Percentiles rank a stretch among this genome's conserved stretches.
Evolutionary conservation across 2,888 invertebrate genomes (phyloP).

Genomic region (Campoplex nolae): DNA sequence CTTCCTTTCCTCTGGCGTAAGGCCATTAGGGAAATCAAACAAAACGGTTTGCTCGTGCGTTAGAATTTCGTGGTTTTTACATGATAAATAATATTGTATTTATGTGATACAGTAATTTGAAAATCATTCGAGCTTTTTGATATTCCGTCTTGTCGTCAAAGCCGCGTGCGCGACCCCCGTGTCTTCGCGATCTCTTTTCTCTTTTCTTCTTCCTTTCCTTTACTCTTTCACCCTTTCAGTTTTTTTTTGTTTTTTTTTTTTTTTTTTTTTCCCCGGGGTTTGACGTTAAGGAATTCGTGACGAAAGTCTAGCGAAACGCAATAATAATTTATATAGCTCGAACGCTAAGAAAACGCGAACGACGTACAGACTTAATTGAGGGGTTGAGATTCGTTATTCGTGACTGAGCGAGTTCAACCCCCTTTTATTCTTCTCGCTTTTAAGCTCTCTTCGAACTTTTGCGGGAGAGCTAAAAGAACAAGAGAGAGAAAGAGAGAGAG

Average conservation of each 20-base stretch:
- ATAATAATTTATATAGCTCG: slow-evolving; percentile 64
- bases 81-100: not conserved
- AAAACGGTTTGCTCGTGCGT: slow-evolving; percentile 7
- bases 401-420: slow-evolving; percentile 64
- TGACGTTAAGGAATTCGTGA: slow-evolving; percentile 60
- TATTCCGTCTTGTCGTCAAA: slow-evolving; percentile 34
- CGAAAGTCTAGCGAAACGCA: slow-evolving; percentile 49
- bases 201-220: slow-evolving; percentile 12
- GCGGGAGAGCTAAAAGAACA: not conserved
- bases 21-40: not conserved
- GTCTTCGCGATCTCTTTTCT: slow-evolving; percentile 23
- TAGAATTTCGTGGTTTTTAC: not conserved
- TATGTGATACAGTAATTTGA: slow-evolving; percentile 31
- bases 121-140: slow-evolving; percentile 29
- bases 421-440: slow-evolving; percentile 19
- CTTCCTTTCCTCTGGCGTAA: not conserved
- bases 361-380: slow-evolving; percentile 62
- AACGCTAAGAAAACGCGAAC: slow-evolving; percentile 50
- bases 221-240: not conserved
- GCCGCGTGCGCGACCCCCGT: slow-evolving; percentile 53
- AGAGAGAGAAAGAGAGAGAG: not conserved
- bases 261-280: not conserved
- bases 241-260: not conserved
- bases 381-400: slow-evolving; percentile 69
- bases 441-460: slow-evolving; percentile 20